Evolutionary conservation across 2,113 vertebrate genomes (phyloP), one percentile per base, ranked within the genome.

Genomic region (Ceuthmochares aereus): DNA sequence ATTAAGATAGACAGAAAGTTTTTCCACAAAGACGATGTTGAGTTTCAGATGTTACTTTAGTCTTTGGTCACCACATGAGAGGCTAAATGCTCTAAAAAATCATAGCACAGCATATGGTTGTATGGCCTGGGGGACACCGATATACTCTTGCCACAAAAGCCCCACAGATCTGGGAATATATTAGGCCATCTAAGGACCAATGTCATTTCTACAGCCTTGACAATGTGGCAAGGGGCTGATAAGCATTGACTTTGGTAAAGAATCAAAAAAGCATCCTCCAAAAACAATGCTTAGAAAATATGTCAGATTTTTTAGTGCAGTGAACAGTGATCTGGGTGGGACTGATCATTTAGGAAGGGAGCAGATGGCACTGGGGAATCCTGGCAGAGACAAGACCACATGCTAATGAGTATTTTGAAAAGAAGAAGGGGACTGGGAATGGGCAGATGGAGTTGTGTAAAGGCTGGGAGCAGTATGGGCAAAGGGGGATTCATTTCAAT

Each of bases 401-500:
- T 96, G 80, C 51, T 93, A 93, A 94, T 95, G 59, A 93, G 67
- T 74, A 88, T 92, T 92, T 93, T 70, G 62, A 90, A 96, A 95
- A 63, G 47, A 72, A 84, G 94, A 76, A 73, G 32, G 52, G 64
- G 26, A 70, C 79, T 89, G 76, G 60, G 90, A 95, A 89, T 70
- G 64, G 95, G 89, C 95, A 96, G 94, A 97, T 96, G 95, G 94
- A 95, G 36, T 32, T 52, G 37, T 89, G 72, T 89, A 89, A 92
- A 93, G 52, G 20, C 76, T 95, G 51, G 25, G 59, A 94, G 70
- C 80, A 90, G 90, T 70, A 88, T 51, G 76, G 64, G 43, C 26
- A 97, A 95, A 90, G 30, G 34, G 26, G 29, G 37, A 86, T 97
- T 92, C 54, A 96, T 97, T 96, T 96, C 94, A 95, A 95, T 97